Evolutionary conservation across 2,888 invertebrate genomes (phyloP).

Genomic region (Oegoconia quadripuncta): DNA sequence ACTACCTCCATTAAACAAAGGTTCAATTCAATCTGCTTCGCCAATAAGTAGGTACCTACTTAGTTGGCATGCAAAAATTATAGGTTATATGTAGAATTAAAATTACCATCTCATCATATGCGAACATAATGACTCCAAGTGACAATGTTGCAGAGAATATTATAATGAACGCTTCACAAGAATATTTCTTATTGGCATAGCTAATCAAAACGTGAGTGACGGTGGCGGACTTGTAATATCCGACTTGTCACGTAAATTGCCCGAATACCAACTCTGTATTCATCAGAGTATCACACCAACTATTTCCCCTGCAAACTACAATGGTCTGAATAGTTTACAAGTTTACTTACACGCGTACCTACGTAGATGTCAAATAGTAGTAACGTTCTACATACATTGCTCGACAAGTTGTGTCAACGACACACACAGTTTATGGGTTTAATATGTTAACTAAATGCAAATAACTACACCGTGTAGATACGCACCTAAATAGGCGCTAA

Average conservation of each 20-base stretch:
- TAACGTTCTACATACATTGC: slow-evolving; percentile 24
- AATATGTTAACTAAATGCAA: slow-evolving; percentile 70
- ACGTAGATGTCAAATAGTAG: slow-evolving; percentile 20
- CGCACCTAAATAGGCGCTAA: slow-evolving; percentile 33
- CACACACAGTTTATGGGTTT: slow-evolving; percentile 52
- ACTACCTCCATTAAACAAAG: too few species aligned
- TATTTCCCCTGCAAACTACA: neutral
- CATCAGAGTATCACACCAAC: neutral
- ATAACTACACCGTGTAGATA: slow-evolving; percentile 45
- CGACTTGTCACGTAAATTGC: too few species aligned
- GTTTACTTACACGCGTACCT: slow-evolving; percentile 25
- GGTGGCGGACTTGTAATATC: too few species aligned
- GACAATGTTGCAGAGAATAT: too few species aligned
- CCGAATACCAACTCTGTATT: neutral
- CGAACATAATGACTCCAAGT: too few species aligned
- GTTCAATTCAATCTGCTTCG: too few species aligned
- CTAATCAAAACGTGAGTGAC: too few species aligned
- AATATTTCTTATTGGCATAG: too few species aligned
- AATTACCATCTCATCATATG: too few species aligned
- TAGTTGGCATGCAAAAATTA: neutral
- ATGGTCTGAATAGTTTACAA: slow-evolving; percentile 18
- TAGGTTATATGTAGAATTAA: too few species aligned
- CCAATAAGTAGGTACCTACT: neutral
- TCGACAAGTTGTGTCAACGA: slow-evolving; percentile 46
- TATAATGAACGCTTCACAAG: too few species aligned